Evolutionary conservation across 2,888 invertebrate genomes (phyloP).

Genomic region (Tortrix viridana): DNA sequence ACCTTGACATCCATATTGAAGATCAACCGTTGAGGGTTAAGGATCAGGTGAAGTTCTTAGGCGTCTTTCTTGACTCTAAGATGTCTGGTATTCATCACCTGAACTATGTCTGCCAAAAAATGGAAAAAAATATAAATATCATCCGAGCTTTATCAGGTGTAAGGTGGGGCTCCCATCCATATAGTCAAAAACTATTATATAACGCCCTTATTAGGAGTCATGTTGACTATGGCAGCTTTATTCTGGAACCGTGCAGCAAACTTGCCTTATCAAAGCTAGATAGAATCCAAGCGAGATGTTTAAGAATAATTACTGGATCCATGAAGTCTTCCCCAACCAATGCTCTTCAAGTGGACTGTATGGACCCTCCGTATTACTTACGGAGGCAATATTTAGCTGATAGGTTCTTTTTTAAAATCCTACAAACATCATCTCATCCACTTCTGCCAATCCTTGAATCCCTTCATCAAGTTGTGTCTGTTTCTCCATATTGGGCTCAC

Average conservation of each 20-base stretch:
- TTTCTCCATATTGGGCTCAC: background rate
- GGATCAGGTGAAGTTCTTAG: background rate
- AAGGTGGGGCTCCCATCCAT: background rate
- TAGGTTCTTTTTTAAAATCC: background rate
- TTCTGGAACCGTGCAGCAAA: conserved; percentile 10
- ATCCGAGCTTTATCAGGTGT: background rate
- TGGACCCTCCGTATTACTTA: conserved; percentile 9
- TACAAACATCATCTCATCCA: background rate
- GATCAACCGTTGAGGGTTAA: background rate
- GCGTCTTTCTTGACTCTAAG: background rate
- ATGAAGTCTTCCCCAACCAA: conserved; percentile 20
- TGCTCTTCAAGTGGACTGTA: conserved; percentile 14
- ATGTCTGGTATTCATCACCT: background rate
- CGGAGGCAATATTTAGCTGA: conserved; percentile 11
- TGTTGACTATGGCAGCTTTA: conserved; percentile 10
- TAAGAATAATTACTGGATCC: conserved; percentile 9
- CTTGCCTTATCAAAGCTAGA: background rate
- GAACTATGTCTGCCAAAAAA: conserved; percentile 4
- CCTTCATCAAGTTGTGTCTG: background rate
- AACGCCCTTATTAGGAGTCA: conserved; percentile 9
- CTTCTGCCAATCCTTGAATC: background rate
- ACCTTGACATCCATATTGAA: background rate
- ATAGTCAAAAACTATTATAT: conserved; percentile 14
- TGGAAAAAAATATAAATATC: conserved; percentile 1
- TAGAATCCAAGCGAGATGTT: conserved; percentile 5